Conservation (phyloP, 2,888 invertebrate genomes). For the Cylindroiulus punctatus region DNA sequence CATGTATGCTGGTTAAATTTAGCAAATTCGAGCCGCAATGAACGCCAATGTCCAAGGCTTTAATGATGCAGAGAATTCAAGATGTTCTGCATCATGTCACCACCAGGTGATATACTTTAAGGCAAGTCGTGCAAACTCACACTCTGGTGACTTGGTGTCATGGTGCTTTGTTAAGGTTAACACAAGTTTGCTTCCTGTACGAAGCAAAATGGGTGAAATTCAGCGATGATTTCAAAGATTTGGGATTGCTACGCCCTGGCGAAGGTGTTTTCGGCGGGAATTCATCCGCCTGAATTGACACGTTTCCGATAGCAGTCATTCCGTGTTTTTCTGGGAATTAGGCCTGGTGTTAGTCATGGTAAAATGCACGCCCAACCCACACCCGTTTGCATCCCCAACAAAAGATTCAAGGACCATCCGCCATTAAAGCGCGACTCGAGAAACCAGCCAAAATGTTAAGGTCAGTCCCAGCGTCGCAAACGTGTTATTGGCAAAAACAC, state of each 20-base stretch:
- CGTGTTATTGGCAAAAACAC: not conserved
- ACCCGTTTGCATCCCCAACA: slow-evolving; percentile 4
- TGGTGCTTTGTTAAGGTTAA: too few relatives aligned
- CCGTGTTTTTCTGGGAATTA: not conserved
- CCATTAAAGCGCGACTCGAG: slow-evolving; percentile 1
- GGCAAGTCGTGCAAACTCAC: too few relatives aligned
- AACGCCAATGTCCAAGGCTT: too few relatives aligned
- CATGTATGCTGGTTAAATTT: too few relatives aligned
- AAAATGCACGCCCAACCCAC: slow-evolving; percentile 17
- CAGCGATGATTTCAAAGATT: not conserved
- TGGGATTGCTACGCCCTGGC: not conserved
- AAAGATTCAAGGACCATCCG: slow-evolving; percentile 42
- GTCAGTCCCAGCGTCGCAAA: slow-evolving; percentile 5
- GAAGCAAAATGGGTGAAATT: not conserved
- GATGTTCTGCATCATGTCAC: too few relatives aligned
- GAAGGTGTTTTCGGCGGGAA: not conserved
- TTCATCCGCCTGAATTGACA: slow-evolving; percentile 43
- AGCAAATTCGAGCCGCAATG: too few relatives aligned
- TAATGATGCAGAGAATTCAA: too few relatives aligned
- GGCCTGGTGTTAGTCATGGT: slow-evolving; percentile 29
- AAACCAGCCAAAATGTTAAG: slow-evolving; percentile 20
- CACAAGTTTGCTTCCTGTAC: too few relatives aligned
- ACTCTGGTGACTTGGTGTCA: too few relatives aligned
- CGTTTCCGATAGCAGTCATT: slow-evolving; percentile 12
- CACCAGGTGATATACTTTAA: too few relatives aligned